Conservation (phyloP, 1,140 invertebrate species). For the Orius insidiosus region DNA sequence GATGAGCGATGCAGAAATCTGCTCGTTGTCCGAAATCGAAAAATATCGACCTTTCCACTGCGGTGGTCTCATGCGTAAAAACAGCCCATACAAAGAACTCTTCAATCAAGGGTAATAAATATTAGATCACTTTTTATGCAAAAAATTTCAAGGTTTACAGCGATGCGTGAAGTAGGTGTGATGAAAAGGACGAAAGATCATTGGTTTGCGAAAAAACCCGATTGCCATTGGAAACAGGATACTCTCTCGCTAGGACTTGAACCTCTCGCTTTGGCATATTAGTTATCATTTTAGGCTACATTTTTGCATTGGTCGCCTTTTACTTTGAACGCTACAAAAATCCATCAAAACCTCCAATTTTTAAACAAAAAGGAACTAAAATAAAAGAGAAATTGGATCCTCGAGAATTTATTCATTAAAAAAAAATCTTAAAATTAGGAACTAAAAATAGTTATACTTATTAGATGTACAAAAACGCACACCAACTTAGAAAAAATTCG, state of each 20-base stretch:
- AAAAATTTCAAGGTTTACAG: constrained; percentile 1
- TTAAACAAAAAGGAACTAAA: too few species aligned
- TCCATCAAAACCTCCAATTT: background rate
- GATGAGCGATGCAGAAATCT: constrained; percentile 8
- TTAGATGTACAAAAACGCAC: too few species aligned
- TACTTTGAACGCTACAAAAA: background rate
- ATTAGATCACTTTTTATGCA: too few species aligned
- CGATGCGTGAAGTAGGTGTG: constrained; percentile 9
- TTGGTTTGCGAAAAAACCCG: constrained; percentile 9
- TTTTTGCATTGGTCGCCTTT: background rate
- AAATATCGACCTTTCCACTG: constrained; percentile 12
- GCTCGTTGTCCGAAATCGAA: constrained; percentile 7
- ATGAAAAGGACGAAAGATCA: background rate
- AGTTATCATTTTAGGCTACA: background rate
- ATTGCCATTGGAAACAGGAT: constrained; percentile 12
- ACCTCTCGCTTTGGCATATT: background rate
- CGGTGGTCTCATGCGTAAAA: background rate
- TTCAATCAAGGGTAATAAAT: constrained; percentile 12
- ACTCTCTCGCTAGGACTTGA: constrained; percentile 1
- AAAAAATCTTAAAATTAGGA: too few species aligned
- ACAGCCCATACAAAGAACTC: constrained; percentile 11
- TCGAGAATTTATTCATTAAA: too few species aligned
- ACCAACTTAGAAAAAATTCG: too few species aligned
- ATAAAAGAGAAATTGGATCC: too few species aligned
- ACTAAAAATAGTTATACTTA: too few species aligned